phyloP scores from a whole-genome alignment of 1,140 invertebrate species.

The Wiebesia pumilae region DNA sequence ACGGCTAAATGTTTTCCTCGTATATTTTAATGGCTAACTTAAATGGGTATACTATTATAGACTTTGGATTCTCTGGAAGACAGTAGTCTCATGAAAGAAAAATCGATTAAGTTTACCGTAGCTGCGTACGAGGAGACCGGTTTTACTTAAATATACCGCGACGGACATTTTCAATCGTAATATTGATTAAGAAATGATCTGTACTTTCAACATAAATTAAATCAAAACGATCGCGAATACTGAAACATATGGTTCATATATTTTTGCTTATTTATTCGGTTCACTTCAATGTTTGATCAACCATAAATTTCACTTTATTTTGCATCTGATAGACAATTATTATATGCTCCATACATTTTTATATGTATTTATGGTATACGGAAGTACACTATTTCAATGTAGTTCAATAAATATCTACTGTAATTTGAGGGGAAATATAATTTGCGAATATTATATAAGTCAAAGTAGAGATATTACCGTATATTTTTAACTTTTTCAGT shows the following conservation, averaged over 20 bases:
- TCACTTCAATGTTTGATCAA: conserved; percentile 7
- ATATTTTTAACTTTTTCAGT: neutral
- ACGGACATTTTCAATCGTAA: conserved; percentile 43
- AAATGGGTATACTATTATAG: neutral
- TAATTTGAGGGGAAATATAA: neutral
- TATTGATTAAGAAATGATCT: conserved; percentile 43
- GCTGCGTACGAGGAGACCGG: conserved; percentile 7
- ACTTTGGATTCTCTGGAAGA: neutral
- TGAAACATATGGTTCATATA: neutral
- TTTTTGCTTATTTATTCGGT: neutral
- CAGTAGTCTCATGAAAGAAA: conserved; percentile 17
- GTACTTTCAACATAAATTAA: conserved; percentile 38
- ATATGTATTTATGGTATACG: neutral
- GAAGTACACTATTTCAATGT: neutral
- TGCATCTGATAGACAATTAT: neutral
- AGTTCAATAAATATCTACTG: neutral
- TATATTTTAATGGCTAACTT: neutral
- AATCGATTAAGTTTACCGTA: conserved; percentile 37
- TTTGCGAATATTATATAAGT: neutral
- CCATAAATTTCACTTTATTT: conserved; percentile 37
- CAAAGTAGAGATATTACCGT: neutral
- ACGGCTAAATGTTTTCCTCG: neutral
- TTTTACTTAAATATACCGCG: conserved; percentile 36
- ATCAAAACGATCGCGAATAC: conserved; percentile 27
- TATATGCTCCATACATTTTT: neutral